phyloP scores from a whole-genome alignment of 2,888 invertebrate genomes.

The Agrotis exclamationis region DNA sequence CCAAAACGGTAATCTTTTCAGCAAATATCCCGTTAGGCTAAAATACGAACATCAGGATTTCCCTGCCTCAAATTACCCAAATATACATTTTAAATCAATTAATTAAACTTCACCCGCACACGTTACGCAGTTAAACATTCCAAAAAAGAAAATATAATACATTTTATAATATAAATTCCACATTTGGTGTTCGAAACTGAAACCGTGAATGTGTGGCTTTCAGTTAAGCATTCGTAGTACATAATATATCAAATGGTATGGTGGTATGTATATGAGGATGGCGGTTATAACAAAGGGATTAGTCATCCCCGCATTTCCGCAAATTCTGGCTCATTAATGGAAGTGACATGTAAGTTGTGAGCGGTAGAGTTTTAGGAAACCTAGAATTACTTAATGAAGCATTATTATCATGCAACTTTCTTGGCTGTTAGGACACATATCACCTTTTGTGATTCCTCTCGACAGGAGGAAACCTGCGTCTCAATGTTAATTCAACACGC shows the following conservation, averaged over 20 bases:
- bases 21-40: not conserved
- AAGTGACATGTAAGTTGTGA: slow-evolving; percentile 22
- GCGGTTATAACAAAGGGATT: slow-evolving; percentile 38
- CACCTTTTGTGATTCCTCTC: no score
- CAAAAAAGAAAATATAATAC: slow-evolving; percentile 20
- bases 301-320: slow-evolving; percentile 35
- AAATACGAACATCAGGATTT: not conserved
- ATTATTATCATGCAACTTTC: no score
- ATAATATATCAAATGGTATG: not conserved
- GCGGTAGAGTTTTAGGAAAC: slow-evolving; percentile 15
- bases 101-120: not conserved
- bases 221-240: slow-evolving; percentile 3
- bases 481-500: no score
- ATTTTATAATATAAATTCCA: slow-evolving; percentile 15
- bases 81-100: slow-evolving; percentile 17
- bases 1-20: not conserved
- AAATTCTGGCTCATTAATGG: slow-evolving; percentile 45
- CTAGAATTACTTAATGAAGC: no score
- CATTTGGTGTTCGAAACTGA: slow-evolving; percentile 7
- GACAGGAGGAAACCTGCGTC: no score
- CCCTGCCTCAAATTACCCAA: not conserved
- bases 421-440: no score
- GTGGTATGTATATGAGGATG: slow-evolving; percentile 12
- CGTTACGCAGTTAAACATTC: not conserved
- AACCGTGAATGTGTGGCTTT: slow-evolving; percentile 3